These are phyloP conservation scores for Pygmarrhopalites habei DNA, from an alignment of 1,140 invertebrate genomes.

Conservation along the genomic window DNA sequence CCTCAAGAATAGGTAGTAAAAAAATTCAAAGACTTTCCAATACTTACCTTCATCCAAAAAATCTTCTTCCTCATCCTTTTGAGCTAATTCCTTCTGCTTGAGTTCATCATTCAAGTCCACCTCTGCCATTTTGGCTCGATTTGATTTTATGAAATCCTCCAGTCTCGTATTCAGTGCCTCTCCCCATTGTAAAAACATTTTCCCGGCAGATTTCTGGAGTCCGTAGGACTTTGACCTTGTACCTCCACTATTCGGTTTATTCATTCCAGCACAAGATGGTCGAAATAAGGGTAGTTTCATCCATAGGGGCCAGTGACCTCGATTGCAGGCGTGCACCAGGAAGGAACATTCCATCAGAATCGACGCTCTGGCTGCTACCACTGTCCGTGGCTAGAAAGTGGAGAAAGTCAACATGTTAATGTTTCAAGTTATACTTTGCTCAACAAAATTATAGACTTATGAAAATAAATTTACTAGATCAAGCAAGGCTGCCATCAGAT, in stretches of 20 bases:
- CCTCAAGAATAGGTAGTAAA: too few species aligned
- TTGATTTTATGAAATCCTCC: conserved; percentile 54
- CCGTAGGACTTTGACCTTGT: conserved; percentile 51
- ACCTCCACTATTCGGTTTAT: conserved; percentile 18
- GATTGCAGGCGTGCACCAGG: conserved; percentile 94
- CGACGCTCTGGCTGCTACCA: conserved; percentile 80
- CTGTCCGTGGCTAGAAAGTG: conserved; percentile 71
- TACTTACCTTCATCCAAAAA: conserved; percentile 87
- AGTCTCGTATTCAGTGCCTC: conserved; percentile 80
- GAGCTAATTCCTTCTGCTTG: conserved; percentile 72
- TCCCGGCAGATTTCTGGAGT: conserved; percentile 84
- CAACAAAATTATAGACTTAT: not conserved
- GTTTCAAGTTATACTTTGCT: not conserved
- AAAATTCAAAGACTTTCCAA: too few species aligned
- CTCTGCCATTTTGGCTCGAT: conserved; percentile 42
- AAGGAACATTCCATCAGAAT: conserved; percentile 90
- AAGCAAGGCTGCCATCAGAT: conserved; percentile 86
- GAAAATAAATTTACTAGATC: conserved; percentile 67
- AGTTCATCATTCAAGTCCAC: conserved; percentile 63
- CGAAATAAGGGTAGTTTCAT: conserved; percentile 61
- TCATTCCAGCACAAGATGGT: conserved; percentile 55
- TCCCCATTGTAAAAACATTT: conserved; percentile 95
- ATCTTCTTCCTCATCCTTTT: conserved; percentile 95
- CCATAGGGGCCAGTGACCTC: conserved; percentile 72
- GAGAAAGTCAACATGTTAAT: too few species aligned